A percentile compares a stretch with the other conserved stretches of the same genome.
Evolutionary conservation across 2,113 vertebrate genomes (phyloP).

Genomic region (western clawed frog (Xenopus tropicalis)): DNA sequence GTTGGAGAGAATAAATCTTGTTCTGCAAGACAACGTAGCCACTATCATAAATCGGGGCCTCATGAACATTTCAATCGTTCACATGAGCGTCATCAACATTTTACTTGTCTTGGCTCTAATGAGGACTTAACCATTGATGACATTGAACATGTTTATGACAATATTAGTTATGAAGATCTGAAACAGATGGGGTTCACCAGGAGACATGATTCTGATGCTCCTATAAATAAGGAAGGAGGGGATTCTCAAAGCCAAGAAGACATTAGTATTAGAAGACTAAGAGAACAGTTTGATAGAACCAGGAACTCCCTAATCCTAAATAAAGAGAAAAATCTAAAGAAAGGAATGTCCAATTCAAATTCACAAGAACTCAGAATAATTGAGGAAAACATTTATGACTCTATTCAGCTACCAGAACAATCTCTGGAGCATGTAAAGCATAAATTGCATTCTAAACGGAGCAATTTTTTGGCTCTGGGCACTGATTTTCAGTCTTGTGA

Average conservation of each 20-base stretch:
- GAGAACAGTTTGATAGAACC: conserved; percentile 24
- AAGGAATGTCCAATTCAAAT: conserved; percentile 52
- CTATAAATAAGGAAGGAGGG: conserved; percentile 51
- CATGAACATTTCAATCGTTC: conserved; percentile 60
- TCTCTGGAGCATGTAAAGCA: conserved; percentile 49
- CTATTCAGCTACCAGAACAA: conserved; percentile 74
- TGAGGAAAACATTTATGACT: conserved; percentile 91
- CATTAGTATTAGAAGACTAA: conserved; percentile 49
- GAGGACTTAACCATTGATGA: conserved; percentile 85
- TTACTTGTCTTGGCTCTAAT: conserved; percentile 61
- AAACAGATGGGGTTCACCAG: conserved; percentile 84
- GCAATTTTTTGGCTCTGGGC: conserved; percentile 65
- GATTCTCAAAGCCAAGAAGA: conserved; percentile 60
- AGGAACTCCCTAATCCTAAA: conserved; percentile 31
- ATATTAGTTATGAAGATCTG: conserved; percentile 94
- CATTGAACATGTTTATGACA: conserved; percentile 94
- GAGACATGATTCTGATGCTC: conserved; percentile 63
- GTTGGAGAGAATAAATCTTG: conserved; percentile 78
- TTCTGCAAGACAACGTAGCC: conserved; percentile 50
- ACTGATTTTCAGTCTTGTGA: conserved; percentile 67
- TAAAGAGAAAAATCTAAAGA: conserved; percentile 41
- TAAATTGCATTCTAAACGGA: conserved; percentile 53
- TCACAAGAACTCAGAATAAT: conserved; percentile 71
- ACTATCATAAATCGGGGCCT: conserved; percentile 54
- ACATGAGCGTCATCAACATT: conserved; percentile 23